Base-by-base conservation (phyloP, 2,113 vertebrate species). In the Mesocricetus auratus region DNA sequence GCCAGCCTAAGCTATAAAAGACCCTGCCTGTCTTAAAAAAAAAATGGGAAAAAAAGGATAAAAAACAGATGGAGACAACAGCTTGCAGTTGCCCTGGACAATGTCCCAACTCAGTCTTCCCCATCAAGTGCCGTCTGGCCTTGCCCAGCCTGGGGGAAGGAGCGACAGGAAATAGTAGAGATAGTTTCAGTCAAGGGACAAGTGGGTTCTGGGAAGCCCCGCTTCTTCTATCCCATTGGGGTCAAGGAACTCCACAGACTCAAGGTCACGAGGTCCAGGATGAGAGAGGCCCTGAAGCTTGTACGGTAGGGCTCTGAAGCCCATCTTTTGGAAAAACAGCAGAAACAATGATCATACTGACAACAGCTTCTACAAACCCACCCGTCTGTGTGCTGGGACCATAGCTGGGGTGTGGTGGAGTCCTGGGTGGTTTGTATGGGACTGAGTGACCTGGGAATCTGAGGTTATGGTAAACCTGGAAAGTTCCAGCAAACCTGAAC, bases 271-370 rank as follows among this genome's bases (percentile, higher is more conserved):
- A 47, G 78, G 50, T 17, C 24, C 79, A 68, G 36, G 73, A 3
- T 26, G 39, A 45, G 31, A 7, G 50, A 88, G 47, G 69, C 2
- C 74, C 26, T 7, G 3, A 56, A 11, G 75, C 53, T 50, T 53
- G 64, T 6, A 22, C 0, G 0, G 15, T 66, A 39, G 26, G 45
- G 64, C 60, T 69, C 60, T 69, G 31, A 69, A 68, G 56, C 33
- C 2, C 29, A 26, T 85, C 68, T 87, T 95, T 60, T 24, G n/a
- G 85, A 93, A 86, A 77, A 77, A 60, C n/a, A 93, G 45, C n/a
- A 78, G 60, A 62, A 86, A 85, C 91, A 60, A 89, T 26, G 50
- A 89, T 11, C 42, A 50, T 78, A 58, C 71, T 88, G 50, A 15
- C 3, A 75, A 75, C 50, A 82, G 56, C 60, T 39, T 16, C 56